Evolutionary conservation across 2,888 invertebrate genomes (phyloP).

Genomic region (Drosophila mimetica): DNA sequence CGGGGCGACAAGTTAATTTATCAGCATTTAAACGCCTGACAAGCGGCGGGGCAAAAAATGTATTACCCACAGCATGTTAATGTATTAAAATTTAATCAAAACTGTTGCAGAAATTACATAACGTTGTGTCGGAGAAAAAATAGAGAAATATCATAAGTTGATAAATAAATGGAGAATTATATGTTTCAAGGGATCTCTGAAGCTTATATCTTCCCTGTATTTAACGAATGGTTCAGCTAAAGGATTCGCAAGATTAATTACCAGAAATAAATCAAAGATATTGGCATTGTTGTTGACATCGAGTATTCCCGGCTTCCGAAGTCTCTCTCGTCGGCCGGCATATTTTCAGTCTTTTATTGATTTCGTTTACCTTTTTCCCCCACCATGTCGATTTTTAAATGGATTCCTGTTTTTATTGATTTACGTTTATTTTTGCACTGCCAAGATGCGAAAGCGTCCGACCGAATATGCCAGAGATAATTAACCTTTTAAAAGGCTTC

Average conservation of each 20-base stretch:
- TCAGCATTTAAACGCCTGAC: slow-evolving; percentile 79
- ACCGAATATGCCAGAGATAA: slow-evolving; percentile 75
- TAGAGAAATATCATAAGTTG: background rate
- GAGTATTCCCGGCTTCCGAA: background rate
- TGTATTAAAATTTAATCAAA: slow-evolving; percentile 32
- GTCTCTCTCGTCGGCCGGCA: background rate
- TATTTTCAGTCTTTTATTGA: slow-evolving; percentile 23
- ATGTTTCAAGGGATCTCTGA: no score
- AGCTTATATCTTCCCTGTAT: no score
- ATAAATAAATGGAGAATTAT: no score
- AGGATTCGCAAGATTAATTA: background rate
- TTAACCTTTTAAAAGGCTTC: slow-evolving; percentile 72
- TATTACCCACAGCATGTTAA: slow-evolving; percentile 32
- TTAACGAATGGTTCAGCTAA: background rate
- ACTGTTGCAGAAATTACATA: background rate
- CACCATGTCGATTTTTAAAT: slow-evolving; percentile 31
- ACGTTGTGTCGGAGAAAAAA: background rate
- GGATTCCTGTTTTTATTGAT: slow-evolving; percentile 44
- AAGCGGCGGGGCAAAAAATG: slow-evolving; percentile 43
- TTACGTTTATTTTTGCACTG: slow-evolving; percentile 48
- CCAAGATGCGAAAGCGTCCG: slow-evolving; percentile 58
- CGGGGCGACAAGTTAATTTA: slow-evolving; percentile 73
- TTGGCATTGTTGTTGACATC: slow-evolving; percentile 14
- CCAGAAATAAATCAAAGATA: slow-evolving; percentile 8
- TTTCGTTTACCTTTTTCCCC: slow-evolving; percentile 19